Evolutionary conservation across 2,113 vertebrate species (phyloP).

Genomic region (Orycteropus afer): DNA sequence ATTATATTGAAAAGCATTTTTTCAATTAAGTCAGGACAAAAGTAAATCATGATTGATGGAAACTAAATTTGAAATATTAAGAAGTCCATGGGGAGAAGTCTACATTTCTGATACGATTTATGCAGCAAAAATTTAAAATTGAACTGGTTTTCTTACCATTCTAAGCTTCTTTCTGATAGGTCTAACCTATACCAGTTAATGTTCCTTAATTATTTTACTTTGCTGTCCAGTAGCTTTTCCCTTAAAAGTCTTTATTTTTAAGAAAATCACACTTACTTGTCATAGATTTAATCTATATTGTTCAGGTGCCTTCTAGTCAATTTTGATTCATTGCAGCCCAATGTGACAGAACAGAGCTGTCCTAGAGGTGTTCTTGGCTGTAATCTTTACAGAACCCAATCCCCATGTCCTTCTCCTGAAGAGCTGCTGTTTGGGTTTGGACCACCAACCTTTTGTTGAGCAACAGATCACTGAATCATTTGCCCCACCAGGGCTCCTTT

Average conservation of each 20-base stretch:
- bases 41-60: conserved; percentile 3
- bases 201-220: conserved; percentile 7
- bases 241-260: neutral
- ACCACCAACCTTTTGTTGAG: neutral
- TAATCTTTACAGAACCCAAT: neutral
- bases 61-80: neutral
- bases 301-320: neutral
- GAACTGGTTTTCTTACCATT: neutral
- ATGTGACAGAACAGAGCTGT: neutral
- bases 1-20: neutral
- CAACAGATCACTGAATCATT: neutral
- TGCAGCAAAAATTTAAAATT: conserved; percentile 39
- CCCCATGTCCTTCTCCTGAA: neutral
- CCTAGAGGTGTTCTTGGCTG: neutral
- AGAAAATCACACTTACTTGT: neutral
- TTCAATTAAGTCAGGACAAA: neutral
- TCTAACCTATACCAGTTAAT: neutral
- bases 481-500: neutral
- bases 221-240: neutral
- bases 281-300: neutral
- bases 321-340: neutral
- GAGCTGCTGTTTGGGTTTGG: neutral
- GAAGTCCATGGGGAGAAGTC: neutral
- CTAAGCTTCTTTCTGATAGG: neutral
- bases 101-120: conserved; percentile 29